Conservation (phyloP, 2,888 invertebrate genomes). For the Synanthedon vespiformis region DNA sequence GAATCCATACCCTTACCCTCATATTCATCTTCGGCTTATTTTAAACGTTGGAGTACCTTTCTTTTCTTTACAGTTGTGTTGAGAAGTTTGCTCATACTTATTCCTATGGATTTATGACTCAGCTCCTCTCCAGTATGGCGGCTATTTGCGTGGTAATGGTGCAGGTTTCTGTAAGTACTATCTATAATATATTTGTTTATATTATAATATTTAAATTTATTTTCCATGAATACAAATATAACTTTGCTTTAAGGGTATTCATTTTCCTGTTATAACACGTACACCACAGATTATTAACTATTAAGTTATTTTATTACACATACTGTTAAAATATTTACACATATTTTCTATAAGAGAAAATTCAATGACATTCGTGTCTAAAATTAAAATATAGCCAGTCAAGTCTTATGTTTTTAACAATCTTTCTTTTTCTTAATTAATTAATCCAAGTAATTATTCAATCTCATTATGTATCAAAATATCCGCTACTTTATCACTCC, state of each 20-base stretch:
- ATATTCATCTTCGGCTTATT: conserved; percentile 7
- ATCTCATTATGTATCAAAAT: too few species aligned
- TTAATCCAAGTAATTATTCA: not conserved
- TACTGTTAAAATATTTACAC: too few species aligned
- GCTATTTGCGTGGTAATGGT: conserved; percentile 66
- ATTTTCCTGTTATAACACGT: too few species aligned
- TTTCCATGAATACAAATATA: too few species aligned
- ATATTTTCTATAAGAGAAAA: not conserved
- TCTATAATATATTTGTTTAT: too few species aligned
- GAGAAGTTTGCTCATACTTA: conserved; percentile 53
- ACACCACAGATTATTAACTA: too few species aligned
- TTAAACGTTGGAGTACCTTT: conserved; percentile 13
- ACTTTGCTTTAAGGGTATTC: not conserved
- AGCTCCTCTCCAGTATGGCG: conserved; percentile 58
- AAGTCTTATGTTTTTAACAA: too few species aligned
- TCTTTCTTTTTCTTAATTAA: conserved; percentile 4
- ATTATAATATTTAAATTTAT: too few species aligned
- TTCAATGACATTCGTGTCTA: not conserved
- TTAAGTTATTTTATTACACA: too few species aligned
- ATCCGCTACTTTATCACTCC: too few species aligned
- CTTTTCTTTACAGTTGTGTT: conserved; percentile 43
- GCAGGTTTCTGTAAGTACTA: conserved; percentile 55
- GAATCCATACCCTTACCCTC: conserved; percentile 12
- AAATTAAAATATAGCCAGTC: too few species aligned
- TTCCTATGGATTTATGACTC: conserved; percentile 62